Percentiles rank a stretch among this genome's conserved stretches.
These are phyloP conservation scores for Microplitis demolitor DNA, from an alignment of 1,140 invertebrate species.

Conservation along the genomic window DNA sequence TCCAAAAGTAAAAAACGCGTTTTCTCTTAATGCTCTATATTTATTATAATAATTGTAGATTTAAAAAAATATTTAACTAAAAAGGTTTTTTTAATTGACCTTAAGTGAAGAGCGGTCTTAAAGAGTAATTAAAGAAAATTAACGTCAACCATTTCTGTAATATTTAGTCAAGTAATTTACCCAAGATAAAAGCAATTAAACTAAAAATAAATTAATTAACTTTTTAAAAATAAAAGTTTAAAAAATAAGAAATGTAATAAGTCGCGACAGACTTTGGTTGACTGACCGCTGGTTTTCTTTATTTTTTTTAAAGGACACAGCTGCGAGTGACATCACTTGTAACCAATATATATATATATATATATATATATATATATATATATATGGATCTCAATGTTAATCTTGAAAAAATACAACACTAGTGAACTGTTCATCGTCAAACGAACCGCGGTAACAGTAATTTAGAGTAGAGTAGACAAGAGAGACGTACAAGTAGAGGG, in stretches of 20 bases:
- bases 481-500: background rate
- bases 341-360: background rate
- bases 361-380: background rate
- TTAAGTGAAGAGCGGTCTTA: conserved; percentile 5
- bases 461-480: too few relatives aligned
- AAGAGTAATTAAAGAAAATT: conserved; percentile 23
- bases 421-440: background rate
- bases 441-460: background rate
- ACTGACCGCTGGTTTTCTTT: conserved; percentile 33
- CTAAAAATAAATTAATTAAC: background rate
- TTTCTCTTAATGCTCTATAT: too few relatives aligned
- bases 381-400: background rate
- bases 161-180: conserved; percentile 10
- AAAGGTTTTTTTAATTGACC: conserved; percentile 7
- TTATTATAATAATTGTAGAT: background rate
- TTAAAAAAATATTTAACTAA: background rate
- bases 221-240: conserved; percentile 9
- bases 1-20: too few relatives aligned
- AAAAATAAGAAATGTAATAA: background rate
- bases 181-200: background rate
- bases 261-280: conserved; percentile 37
- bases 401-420: background rate
- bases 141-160: conserved; percentile 13
- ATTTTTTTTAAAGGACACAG: conserved; percentile 24
- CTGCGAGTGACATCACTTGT: conserved; percentile 34